Evolutionary conservation across 1,140 invertebrate species (phyloP).

Genomic region (Pantala flavescens): DNA sequence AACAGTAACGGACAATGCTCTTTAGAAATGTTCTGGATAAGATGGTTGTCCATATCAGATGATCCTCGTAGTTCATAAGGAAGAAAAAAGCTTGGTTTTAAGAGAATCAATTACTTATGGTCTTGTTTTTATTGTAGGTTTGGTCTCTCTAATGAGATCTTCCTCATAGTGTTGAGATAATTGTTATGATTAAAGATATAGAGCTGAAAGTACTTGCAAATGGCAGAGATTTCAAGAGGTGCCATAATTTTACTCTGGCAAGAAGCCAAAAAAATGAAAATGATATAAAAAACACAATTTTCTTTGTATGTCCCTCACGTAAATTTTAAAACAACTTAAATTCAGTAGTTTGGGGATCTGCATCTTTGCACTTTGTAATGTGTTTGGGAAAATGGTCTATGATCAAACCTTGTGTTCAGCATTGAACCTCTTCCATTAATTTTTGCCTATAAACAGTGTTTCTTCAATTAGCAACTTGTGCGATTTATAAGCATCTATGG

Average conservation of each 20-base stretch:
- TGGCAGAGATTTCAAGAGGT: not conserved
- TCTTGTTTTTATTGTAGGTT: slow-evolving; percentile 8
- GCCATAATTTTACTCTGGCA: slow-evolving; percentile 1
- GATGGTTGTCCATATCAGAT: slow-evolving; percentile 9
- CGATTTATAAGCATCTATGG: not conserved
- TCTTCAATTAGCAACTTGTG: too few relatives aligned
- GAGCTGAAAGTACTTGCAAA: slow-evolving; percentile 9
- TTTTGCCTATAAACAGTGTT: too few relatives aligned
- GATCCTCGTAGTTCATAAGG: not conserved
- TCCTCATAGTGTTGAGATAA: slow-evolving; percentile 6
- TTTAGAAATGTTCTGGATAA: not conserved
- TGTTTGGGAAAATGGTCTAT: slow-evolving; percentile 1
- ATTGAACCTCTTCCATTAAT: too few relatives aligned
- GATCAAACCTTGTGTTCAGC: not conserved
- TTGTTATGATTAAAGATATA: slow-evolving; percentile 8
- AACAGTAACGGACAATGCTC: slow-evolving; percentile 7
- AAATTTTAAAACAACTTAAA: slow-evolving; percentile 4
- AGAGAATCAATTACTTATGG: not conserved
- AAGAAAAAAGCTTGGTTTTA: not conserved
- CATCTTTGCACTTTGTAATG: not conserved
- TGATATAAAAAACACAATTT: not conserved
- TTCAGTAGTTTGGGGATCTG: not conserved
- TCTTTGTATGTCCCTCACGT: not conserved
- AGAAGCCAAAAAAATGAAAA: not conserved
- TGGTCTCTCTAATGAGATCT: not conserved